Evolutionary conservation across 2,888 invertebrate genomes (phyloP), one percentile per base, ranked within the genome.

Genomic region (Hetaerina titia): DNA sequence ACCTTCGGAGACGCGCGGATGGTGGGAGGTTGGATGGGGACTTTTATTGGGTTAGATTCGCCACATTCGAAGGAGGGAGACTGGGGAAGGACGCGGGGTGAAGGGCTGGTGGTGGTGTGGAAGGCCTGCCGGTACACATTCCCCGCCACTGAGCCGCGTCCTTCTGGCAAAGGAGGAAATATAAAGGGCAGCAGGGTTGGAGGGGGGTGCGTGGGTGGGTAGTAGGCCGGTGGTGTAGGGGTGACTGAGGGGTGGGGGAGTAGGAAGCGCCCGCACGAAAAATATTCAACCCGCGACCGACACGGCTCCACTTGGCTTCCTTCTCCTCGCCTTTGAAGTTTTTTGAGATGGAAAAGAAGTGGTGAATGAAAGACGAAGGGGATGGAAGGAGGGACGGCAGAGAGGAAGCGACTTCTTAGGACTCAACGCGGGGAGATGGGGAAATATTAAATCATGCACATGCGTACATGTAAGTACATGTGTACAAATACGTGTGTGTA

Each of bases 241-340:
- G n/a, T 69, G 69, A 69, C n/a, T 45, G 45, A 13, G n/a, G n/a
- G 19, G 19, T 13, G 58, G 89, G n/a, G 57, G 8, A 22, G 89
- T 57, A 74, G 13, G 19, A 56, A 8, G 64, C 45, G 22, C 69
- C 92, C 69, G 5, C 17, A 11, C 2, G 19, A 69, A 69, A 60
- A 90, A 90, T 90, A 90, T 90, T 90, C 64, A 64, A 60, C 90
- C 58, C 89, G 89, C n/a, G 90, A 17, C n/a, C 69, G 69, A 69
- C 81, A 81, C 81, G 25, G 31, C 74, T 25, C 31, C 81, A 31
- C 81, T 25, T 81, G 81, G 81, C 81, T 31, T 69, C 15, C 81
- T 81, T 13, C 81, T 31, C 15, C 11, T 69, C 31, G 25, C 81
- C 81, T 81, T 81, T 81, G 81, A 81, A 81, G 31, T 31, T 31